A percentile compares a stretch with the other conserved stretches of the same genome.
These are phyloP conservation scores for Dendropsophus ebraccatus DNA, from an alignment of 2,113 vertebrate genomes.

Conservation along the genomic window DNA sequence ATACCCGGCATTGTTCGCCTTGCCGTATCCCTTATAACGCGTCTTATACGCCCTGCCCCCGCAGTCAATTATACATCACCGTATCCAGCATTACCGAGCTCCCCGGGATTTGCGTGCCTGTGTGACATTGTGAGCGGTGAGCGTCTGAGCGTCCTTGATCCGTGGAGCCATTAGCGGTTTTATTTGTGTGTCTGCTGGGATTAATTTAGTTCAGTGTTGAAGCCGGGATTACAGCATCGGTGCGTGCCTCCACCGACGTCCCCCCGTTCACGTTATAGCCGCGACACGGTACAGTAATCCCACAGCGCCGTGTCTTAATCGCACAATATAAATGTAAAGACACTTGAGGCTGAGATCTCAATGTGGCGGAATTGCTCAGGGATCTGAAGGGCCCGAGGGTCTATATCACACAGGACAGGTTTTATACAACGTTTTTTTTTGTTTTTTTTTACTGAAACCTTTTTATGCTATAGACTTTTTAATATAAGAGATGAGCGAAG, in stretches of 20 bases:
- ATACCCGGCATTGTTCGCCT: too few relatives aligned
- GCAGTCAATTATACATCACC: not conserved
- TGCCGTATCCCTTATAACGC: too few relatives aligned
- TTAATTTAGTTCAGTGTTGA: constrained; percentile 34
- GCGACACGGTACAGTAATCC: not conserved
- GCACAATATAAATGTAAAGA: not conserved
- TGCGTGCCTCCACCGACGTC: not conserved
- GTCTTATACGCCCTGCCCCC: not conserved
- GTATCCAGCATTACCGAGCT: not conserved
- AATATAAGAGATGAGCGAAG: too few relatives aligned
- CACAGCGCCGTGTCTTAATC: not conserved
- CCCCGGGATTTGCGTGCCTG: not conserved
- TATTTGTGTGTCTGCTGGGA: constrained; percentile 36
- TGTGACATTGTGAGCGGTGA: not conserved
- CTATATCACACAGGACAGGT: too few relatives aligned
- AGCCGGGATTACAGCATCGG: constrained; percentile 12
- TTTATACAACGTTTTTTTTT: too few relatives aligned
- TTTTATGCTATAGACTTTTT: too few relatives aligned
- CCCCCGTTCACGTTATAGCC: not conserved
- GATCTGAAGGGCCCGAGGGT: too few relatives aligned
- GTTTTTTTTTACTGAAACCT: too few relatives aligned
- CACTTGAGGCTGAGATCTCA: not conserved
- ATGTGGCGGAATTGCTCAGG: not conserved
- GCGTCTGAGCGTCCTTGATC: constrained; percentile 3
- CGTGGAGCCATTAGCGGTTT: constrained; percentile 33